These are phyloP conservation scores for Hydrolagus colliei DNA, from an alignment of 2,797 vertebrate species.

Conservation along the genomic window DNA sequence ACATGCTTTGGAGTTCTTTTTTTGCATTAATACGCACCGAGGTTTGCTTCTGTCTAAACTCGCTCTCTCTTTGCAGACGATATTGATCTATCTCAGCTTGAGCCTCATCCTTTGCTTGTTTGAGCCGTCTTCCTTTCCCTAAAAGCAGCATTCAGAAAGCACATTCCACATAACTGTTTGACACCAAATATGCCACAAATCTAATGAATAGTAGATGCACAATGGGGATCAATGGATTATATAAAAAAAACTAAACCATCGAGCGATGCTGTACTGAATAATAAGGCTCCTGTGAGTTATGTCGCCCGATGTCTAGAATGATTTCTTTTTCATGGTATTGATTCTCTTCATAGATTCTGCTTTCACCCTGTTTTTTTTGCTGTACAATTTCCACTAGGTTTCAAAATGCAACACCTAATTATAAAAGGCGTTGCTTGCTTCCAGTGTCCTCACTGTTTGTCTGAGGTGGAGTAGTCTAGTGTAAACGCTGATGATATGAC, in stretches of 20 bases:
- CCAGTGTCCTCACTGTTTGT: background rate
- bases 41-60: conserved; percentile 52
- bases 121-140: conserved; percentile 61
- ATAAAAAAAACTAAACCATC: background rate
- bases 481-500: background rate
- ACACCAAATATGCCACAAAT: background rate
- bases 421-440: background rate
- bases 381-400: conserved; percentile 4
- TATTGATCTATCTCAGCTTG: conserved; percentile 56
- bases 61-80: conserved; percentile 54
- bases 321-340: conserved; percentile 16
- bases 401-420: background rate
- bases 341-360: conserved; percentile 16
- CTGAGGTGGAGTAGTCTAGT: background rate
- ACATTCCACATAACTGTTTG: background rate
- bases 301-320: background rate
- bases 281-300: background rate
- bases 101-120: conserved; percentile 64
- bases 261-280: background rate
- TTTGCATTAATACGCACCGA: conserved; percentile 45
- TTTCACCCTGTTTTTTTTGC: background rate
- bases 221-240: conserved; percentile 3
- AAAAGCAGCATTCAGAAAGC: conserved; percentile 18
- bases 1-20: background rate
- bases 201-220: background rate